Conservation (phyloP, 2,888 invertebrate genomes). For the Omphaloscelis lunosa region DNA sequence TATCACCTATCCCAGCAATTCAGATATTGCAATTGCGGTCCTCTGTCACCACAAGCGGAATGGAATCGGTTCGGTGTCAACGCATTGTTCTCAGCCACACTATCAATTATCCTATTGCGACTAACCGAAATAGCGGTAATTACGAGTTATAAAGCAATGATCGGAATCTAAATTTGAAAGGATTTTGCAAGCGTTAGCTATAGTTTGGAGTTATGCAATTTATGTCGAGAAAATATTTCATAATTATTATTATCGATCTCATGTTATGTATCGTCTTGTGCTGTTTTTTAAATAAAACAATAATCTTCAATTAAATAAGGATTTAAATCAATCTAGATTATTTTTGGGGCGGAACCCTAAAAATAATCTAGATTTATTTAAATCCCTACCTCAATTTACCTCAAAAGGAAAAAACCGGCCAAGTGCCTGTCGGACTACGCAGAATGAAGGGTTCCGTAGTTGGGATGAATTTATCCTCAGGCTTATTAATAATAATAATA, state of each 20-base stretch:
- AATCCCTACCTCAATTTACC: too few relatives aligned
- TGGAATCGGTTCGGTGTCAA: constrained; percentile 66
- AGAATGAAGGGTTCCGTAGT: too few relatives aligned
- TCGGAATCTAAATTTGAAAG: constrained; percentile 29
- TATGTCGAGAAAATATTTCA: neutral
- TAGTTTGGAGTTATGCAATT: neutral
- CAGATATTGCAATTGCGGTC: constrained; percentile 59
- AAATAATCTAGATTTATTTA: too few relatives aligned
- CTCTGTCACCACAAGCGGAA: constrained; percentile 64
- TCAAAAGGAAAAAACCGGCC: too few relatives aligned
- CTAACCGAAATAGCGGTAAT: constrained; percentile 66
- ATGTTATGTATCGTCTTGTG: neutral
- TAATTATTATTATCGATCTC: neutral
- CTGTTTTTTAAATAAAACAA: neutral
- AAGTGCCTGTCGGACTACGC: too few relatives aligned
- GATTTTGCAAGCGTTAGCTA: constrained; percentile 16
- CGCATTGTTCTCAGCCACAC: constrained; percentile 67
- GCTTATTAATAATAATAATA: too few relatives aligned
- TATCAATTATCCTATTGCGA: constrained; percentile 71
- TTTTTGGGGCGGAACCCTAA: too few relatives aligned
- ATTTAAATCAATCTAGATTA: neutral
- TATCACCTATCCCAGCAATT: constrained; percentile 48
- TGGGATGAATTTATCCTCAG: too few relatives aligned
- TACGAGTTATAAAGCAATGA: constrained; percentile 55
- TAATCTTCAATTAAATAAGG: neutral